Conservation (phyloP, 2,113 vertebrate genomes). For the Grammomys surdaster region DNA sequence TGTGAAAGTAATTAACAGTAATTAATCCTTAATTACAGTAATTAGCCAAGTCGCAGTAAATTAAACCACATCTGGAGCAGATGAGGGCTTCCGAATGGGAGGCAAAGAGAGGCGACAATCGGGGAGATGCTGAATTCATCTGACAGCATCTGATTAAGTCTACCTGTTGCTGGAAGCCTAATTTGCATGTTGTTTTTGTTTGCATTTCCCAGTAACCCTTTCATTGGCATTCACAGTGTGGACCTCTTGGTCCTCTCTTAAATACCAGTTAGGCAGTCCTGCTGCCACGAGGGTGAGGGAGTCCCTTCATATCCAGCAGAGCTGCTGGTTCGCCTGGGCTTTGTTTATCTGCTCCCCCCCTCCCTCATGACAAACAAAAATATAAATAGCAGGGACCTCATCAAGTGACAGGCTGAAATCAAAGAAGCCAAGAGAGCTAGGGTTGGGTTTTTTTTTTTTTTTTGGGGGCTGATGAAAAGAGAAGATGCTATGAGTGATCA, state of each 20-base stretch:
- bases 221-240: constrained; percentile 68
- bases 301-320: constrained; percentile 40
- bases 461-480: constrained; percentile 62
- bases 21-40: constrained; percentile 99
- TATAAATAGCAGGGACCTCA: constrained; percentile 79
- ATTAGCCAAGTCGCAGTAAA: constrained; percentile 99
- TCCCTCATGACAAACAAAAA: constrained; percentile 71
- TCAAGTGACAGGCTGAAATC: constrained; percentile 78
- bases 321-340: constrained; percentile 19
- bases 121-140: constrained; percentile 89
- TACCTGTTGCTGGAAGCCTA: constrained; percentile 90
- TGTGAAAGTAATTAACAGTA: constrained; percentile 99
- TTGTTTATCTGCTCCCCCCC: not conserved
- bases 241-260: constrained; percentile 63
- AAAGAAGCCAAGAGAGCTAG: constrained; percentile 55
- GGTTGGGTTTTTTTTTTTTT: constrained; percentile 45
- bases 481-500: constrained; percentile 62
- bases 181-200: constrained; percentile 89
- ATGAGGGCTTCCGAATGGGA: constrained; percentile 93
- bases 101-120: constrained; percentile 90
- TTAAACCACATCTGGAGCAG: constrained; percentile 99
- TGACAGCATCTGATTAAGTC: constrained; percentile 92
- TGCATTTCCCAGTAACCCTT: constrained; percentile 85
- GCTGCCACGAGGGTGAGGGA: constrained; percentile 30
- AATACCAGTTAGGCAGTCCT: constrained; percentile 65